Conservation (phyloP, 92 coral and sea anemone genomes). For the Epizoanthus rinbou region DNA sequence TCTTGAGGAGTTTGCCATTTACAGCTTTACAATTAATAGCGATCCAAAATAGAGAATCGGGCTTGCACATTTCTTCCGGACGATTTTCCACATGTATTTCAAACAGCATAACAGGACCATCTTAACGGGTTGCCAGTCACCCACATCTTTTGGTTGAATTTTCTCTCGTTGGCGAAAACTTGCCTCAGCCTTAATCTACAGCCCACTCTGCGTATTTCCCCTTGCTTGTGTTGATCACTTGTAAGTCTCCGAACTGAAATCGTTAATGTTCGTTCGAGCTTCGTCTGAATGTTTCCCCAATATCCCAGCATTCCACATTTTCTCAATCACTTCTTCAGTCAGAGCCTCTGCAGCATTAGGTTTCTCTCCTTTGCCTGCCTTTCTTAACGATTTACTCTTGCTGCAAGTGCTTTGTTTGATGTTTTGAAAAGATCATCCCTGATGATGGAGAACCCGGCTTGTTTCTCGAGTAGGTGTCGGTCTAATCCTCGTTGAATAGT, state of each 20-base stretch:
- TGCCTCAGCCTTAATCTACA: neutral
- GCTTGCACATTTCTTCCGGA: no score
- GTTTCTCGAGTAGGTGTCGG: no score
- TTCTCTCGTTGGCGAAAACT: neutral
- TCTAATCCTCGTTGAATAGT: no score
- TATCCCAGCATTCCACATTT: neutral
- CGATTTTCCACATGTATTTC: neutral
- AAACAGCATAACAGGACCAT: constrained; percentile 31
- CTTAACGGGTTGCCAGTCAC: neutral
- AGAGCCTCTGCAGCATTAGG: no score
- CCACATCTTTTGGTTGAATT: constrained; percentile 21
- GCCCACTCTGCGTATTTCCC: neutral
- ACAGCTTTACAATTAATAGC: neutral
- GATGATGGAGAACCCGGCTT: no score
- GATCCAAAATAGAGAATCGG: neutral
- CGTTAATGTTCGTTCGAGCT: neutral
- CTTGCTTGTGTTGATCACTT: neutral
- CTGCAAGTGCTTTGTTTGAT: no score
- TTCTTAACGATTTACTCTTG: no score
- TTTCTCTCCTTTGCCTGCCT: no score
- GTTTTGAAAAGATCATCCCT: no score
- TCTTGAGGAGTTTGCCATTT: neutral
- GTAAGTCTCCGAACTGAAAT: no score
- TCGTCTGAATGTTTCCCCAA: neutral
- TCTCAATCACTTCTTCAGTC: no score